These are phyloP conservation scores for Gasterosteus aculeatus DNA, from an alignment of 2,113 vertebrate species.

Conservation along the genomic window DNA sequence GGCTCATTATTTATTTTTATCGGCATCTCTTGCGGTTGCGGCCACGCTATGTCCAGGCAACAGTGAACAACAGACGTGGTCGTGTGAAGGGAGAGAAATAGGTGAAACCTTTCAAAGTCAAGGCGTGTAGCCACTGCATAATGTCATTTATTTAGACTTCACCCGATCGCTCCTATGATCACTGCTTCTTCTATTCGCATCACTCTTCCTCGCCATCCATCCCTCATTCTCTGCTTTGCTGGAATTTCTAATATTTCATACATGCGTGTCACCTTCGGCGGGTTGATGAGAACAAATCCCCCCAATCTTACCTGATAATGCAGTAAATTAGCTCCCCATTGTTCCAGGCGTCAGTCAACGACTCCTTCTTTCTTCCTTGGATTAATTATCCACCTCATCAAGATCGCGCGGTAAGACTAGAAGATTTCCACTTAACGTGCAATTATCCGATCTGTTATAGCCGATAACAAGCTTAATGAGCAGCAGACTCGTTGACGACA, in stretches of 20 bases:
- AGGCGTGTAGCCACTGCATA: background rate
- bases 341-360: slow-evolving; percentile 53
- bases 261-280: slow-evolving; percentile 11
- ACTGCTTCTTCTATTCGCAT: background rate
- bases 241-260: background rate
- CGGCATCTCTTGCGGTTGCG: slow-evolving; percentile 65
- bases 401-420: slow-evolving; percentile 53
- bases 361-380: slow-evolving; percentile 39
- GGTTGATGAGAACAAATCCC: slow-evolving; percentile 42
- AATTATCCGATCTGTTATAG: slow-evolving; percentile 69
- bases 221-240: background rate
- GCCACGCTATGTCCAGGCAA: slow-evolving; percentile 73
- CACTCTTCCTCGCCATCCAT: background rate
- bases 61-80: slow-evolving; percentile 53
- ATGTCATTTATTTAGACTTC: slow-evolving; percentile 48
- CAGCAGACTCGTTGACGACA: slow-evolving; percentile 36
- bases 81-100: slow-evolving; percentile 43
- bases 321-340: slow-evolving; percentile 58
- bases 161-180: background rate
- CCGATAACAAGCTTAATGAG: slow-evolving; percentile 69
- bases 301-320: slow-evolving; percentile 47
- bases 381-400: slow-evolving; percentile 72
- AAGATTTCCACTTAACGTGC: slow-evolving; percentile 58
- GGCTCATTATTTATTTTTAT: slow-evolving; percentile 60
- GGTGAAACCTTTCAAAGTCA: slow-evolving; percentile 16